Evolutionary conservation across 1,140 invertebrate species (phyloP).

Genomic region (Brachionus manjavacas): DNA sequence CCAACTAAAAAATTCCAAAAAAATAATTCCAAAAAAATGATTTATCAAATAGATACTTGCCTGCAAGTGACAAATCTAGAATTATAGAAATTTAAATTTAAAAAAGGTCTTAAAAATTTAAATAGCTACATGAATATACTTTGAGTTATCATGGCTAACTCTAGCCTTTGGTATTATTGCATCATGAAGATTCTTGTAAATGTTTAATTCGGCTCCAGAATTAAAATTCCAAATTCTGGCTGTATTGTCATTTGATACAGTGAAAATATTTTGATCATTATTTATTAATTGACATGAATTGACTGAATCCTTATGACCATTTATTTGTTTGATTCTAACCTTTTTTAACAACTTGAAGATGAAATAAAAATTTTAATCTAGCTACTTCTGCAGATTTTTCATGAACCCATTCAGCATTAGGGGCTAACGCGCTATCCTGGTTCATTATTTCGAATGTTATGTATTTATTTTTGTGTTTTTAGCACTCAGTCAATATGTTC

Average conservation of each 20-base stretch:
- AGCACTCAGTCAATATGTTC: not conserved
- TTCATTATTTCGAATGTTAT: not conserved
- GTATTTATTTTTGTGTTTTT: not conserved
- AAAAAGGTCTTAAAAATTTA: not conserved
- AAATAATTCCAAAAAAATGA: not conserved
- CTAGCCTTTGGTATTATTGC: constrained; percentile 12
- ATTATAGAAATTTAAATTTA: not conserved
- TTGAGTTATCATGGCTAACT: constrained; percentile 19
- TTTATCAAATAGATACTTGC: not conserved
- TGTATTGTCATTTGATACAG: constrained; percentile 37
- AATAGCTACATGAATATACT: not conserved
- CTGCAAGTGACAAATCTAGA: constrained; percentile 33
- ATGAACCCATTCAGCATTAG: constrained; percentile 42
- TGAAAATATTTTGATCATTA: constrained; percentile 18
- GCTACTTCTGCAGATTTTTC: constrained; percentile 29
- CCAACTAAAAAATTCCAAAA: constrained; percentile 46
- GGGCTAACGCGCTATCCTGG: not conserved
- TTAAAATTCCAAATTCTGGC: constrained; percentile 42
- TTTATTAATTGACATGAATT: constrained; percentile 38
- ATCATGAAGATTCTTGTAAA: constrained; percentile 33
- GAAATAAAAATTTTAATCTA: not conserved
- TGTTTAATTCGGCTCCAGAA: not conserved
- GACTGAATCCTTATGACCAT: constrained; percentile 36
- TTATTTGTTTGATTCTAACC: constrained; percentile 33
- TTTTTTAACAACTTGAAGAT: not conserved